Evolutionary conservation across 2,113 vertebrate species (phyloP), one percentile per base, ranked within the genome.

Genomic region (Spizaetus ornatus): DNA sequence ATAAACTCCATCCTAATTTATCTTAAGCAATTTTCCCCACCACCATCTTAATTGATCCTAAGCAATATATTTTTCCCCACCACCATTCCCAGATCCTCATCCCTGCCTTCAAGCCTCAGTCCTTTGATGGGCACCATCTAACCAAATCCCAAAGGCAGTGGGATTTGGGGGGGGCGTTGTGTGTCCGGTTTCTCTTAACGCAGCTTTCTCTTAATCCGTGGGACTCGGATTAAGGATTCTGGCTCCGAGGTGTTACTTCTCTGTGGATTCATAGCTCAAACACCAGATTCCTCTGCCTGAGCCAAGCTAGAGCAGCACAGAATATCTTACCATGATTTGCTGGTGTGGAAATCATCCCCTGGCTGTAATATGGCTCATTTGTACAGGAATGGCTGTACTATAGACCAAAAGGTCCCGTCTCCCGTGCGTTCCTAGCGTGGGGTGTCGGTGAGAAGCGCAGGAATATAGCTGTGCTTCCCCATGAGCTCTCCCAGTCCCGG

Each of bases 351-450:
- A 15, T 48, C 26, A 23, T 13, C 79, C 17, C 63, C 58, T 19
- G 20, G 34, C 25, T 48, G 18, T 4, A 23, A 13, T 8, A 7
- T 1, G 31, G 47, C 42, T 48, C 31, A 3, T 56, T 43, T 14
- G 4, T 29, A 4, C 3, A 10, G 45, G 52, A 50, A n/a, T 3
- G 12, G 72, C 34, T 40, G 17, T 27, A 4, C 26, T 31, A 1
- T 3, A 26, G 74, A 26, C 21, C 40, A 22, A 21, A 36, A 55
- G 26, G 48, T 65, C 36, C 63, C 29, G 12, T n/a, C 63, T 81
- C 26, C 27, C 16, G 0, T 0, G 56, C 18, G 25, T 48, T 70
- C 36, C 69, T 25, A 8, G n/a, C 3, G 1, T 10, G 38, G 40
- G 18, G 12, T 32, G 82, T 22, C 47, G 9, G 6, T 12, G 38